A percentile compares a stretch with the other conserved stretches of the same genome.
Evolutionary conservation across 1,140 invertebrate genomes (phyloP).

Genomic region (Hirudo medicinalis): DNA sequence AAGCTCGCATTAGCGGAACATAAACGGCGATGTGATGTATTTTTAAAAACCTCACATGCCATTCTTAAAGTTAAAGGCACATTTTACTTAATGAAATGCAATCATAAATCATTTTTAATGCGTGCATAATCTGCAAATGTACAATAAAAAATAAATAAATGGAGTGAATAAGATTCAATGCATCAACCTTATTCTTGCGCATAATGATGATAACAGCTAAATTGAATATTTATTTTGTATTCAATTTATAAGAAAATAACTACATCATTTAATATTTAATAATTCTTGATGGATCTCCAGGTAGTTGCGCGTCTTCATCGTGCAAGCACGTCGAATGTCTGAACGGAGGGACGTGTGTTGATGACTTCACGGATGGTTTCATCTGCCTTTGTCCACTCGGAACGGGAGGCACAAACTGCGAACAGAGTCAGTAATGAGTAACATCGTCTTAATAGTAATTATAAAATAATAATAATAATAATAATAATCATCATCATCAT

Average conservation of each 20-base stretch:
- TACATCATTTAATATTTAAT: background rate
- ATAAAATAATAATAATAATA: background rate
- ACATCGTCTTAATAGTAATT: background rate
- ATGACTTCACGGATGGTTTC: conserved; percentile 55
- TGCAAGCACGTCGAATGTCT: conserved; percentile 71
- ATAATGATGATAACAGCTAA: no score
- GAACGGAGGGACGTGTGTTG: conserved; percentile 79
- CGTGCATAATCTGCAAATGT: no score
- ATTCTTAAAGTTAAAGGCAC: no score
- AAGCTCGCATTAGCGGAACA: no score
- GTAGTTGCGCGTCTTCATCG: conserved; percentile 69
- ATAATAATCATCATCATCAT: no score
- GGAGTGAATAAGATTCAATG: background rate
- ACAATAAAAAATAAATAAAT: no score
- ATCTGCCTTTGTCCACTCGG: conserved; percentile 80
- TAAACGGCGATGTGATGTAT: no score
- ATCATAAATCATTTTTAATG: no score
- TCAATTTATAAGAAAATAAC: no score
- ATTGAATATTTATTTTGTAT: no score
- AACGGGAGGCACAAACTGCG: conserved; percentile 73
- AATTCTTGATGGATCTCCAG: conserved; percentile 47
- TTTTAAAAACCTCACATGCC: no score
- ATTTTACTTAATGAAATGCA: no score
- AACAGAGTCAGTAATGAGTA: conserved; percentile 47
- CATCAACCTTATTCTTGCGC: background rate